Conservation (phyloP, 2,113 vertebrate species). For the Calidris pygmaea region DNA sequence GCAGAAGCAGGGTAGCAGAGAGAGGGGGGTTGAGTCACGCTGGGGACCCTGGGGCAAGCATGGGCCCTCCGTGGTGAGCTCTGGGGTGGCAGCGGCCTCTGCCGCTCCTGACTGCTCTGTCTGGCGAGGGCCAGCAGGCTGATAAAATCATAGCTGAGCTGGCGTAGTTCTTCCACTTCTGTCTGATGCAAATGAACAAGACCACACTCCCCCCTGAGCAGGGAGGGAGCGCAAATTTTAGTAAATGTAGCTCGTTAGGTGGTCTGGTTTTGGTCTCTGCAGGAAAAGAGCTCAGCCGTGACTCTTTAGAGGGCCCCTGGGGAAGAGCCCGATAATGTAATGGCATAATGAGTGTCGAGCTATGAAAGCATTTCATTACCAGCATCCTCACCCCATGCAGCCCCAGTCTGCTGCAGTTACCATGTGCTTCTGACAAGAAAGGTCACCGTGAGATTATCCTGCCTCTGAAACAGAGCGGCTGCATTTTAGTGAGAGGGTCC, state of each 20-base stretch:
- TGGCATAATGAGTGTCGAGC: slow-evolving; percentile 48
- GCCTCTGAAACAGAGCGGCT: not conserved
- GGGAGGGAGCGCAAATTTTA: not conserved
- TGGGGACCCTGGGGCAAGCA: not conserved
- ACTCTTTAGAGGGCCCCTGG: slow-evolving; percentile 35
- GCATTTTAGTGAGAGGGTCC: not conserved
- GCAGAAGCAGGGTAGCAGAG: not conserved
- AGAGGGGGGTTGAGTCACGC: not conserved
- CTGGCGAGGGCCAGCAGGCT: not conserved
- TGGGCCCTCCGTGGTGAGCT: not conserved
- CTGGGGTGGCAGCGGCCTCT: not conserved
- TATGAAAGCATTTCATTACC: slow-evolving; percentile 51
- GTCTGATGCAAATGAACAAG: not conserved
- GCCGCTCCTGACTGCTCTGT: not conserved
- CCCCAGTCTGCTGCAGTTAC: slow-evolving; percentile 12
- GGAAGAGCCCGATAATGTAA: slow-evolving; percentile 20
- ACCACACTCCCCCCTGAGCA: not conserved
- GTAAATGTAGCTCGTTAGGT: slow-evolving; percentile 37
- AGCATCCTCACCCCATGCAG: not conserved
- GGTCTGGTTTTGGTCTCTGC: slow-evolving; percentile 37
- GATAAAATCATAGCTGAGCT: not conserved
- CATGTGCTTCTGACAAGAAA: slow-evolving; percentile 40
- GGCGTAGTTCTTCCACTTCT: not conserved
- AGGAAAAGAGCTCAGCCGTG: slow-evolving; percentile 30
- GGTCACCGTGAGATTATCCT: not conserved